Evolutionary conservation across 1,140 invertebrate species (phyloP), one percentile per base, ranked within the genome.

Genomic region (Cyclina sinensis): DNA sequence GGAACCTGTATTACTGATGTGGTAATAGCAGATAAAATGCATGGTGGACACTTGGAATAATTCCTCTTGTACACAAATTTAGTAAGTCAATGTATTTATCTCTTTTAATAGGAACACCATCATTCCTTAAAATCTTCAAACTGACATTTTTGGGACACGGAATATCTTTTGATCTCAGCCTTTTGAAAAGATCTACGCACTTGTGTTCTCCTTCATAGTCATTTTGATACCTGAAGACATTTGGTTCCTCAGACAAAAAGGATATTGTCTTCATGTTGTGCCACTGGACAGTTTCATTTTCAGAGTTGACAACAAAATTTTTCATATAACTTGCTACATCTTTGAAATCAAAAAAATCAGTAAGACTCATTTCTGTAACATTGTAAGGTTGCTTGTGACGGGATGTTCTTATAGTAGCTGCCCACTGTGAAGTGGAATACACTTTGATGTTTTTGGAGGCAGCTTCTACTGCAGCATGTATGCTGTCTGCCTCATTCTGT

Each of bases 401-500:
- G 11, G 48, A 48, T 9, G n/a, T 32, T 30, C 76, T 27, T 4
- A 79, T 57, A 24, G 32, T 59, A 57, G 48, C 54, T 32, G 76
- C 76, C 76, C 76, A 79, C 24, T 79, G 39, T 21, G 51, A n/a
- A 18, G 48, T 57, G 0, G 76, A 16, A 79, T 79, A 79, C 24
- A 37, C 43, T 4, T n/a, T 16, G 4, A 79, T 59, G 21, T 35
- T 7, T 57, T 3, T 54, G 11, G n/a, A 18, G 3, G 30, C 48
- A 16, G 0, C 30, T 48, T 84, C 81, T n/a, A 84, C 43, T n/a
- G 43, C 18, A 24, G 82, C 37, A 37, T 85, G 82, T 37, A 85
- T 85, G 14, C 65, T 73, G 30, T 73, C 81, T 14, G 24, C 35
- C 37, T 84, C 81, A 46, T 84, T 84, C 65, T 84, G 65, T 21